These are phyloP conservation scores for Tetramorium bicarinatum DNA, from an alignment of 2,888 invertebrate genomes.

Conservation along the genomic window DNA sequence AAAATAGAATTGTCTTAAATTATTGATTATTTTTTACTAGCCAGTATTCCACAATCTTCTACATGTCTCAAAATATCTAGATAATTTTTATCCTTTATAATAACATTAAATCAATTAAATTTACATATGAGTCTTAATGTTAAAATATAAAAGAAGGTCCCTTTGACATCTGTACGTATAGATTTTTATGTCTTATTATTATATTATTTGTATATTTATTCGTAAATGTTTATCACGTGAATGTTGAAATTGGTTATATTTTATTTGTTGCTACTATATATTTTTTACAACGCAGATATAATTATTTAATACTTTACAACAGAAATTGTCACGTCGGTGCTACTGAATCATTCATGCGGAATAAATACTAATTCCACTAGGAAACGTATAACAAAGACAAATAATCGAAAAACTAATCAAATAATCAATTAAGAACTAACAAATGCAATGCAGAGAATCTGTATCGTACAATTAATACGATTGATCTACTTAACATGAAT, in stretches of 20 bases:
- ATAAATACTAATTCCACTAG: not conserved
- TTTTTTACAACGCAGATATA: not conserved
- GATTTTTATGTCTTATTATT: not conserved
- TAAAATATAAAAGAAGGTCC: not conserved
- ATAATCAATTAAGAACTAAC: not conserved
- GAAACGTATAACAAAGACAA: not conserved
- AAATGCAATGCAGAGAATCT: not conserved
- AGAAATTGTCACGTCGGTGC: not conserved
- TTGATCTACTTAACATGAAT: not conserved
- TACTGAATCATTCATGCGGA: slow-evolving; percentile 2
- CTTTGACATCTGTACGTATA: not conserved
- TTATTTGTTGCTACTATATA: not conserved
- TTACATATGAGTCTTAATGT: not conserved
- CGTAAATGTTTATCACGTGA: not conserved
- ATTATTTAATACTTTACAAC: not conserved
- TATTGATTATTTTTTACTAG: not conserved
- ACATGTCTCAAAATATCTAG: not conserved
- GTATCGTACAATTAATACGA: not conserved
- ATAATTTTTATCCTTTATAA: not conserved
- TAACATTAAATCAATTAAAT: not conserved
- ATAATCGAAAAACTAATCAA: slow-evolving; percentile 10
- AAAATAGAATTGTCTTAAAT: not conserved
- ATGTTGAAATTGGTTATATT: not conserved
- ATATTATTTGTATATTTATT: not conserved
- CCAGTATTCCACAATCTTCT: not conserved